A percentile compares a stretch with the other conserved stretches of the same genome.
These are phyloP conservation scores for Echeneis naucrates DNA, from an alignment of 2,797 vertebrate species.

Conservation along the genomic window DNA sequence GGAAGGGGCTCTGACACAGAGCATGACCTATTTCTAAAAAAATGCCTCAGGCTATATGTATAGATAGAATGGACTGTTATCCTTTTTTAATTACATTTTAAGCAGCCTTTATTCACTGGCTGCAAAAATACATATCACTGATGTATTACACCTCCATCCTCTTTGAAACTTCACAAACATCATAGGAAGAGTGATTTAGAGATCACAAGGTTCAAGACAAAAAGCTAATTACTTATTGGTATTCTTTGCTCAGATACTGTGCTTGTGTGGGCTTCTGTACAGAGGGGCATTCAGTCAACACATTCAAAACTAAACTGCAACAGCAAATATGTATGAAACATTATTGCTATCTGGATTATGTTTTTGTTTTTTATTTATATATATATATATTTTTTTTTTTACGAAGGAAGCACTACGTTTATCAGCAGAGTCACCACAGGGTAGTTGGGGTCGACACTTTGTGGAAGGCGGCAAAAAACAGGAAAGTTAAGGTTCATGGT, in stretches of 20 bases:
- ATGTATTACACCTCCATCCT: conserved; percentile 49
- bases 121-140: conserved; percentile 69
- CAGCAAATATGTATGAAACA: not conserved
- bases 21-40: conserved; percentile 89
- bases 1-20: conserved; percentile 86
- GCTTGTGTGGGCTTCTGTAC: not conserved
- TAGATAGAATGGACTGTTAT: conserved; percentile 88
- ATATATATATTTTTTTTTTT: too few species aligned
- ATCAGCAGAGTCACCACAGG: not conserved
- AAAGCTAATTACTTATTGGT: conserved; percentile 11
- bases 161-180: conserved; percentile 66
- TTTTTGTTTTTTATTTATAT: too few species aligned
- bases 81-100: conserved; percentile 91
- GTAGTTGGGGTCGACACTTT: not conserved
- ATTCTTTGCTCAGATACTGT: not conserved
- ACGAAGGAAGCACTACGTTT: not conserved
- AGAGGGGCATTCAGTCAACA: not conserved
- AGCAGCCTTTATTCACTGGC: conserved; percentile 81
- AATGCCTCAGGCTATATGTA: conserved; percentile 82
- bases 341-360: not conserved
- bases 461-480: not conserved
- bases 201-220: conserved; percentile 28
- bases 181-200: conserved; percentile 30
- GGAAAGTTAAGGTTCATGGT: not conserved
- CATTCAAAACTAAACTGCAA: not conserved